These are phyloP conservation scores for Daphoenositta chrysoptera DNA, from an alignment of 2,113 vertebrate species.

Conservation along the genomic window DNA sequence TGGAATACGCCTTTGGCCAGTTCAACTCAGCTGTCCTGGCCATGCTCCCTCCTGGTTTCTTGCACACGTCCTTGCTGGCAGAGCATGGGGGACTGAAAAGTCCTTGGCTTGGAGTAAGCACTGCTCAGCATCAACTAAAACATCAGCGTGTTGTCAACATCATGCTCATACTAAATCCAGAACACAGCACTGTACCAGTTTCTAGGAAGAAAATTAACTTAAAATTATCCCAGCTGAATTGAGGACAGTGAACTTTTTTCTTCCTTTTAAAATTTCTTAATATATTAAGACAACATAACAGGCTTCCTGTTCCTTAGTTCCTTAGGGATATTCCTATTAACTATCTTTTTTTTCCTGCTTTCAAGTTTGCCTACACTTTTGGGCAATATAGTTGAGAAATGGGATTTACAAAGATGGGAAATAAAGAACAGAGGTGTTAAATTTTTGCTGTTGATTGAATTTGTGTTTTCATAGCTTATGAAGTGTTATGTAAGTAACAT, in stretches of 20 bases:
- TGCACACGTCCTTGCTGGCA: rapidly evolving
- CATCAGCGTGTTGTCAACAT: background rate
- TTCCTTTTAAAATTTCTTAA: background rate
- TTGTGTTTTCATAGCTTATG: background rate
- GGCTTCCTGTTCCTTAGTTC: background rate
- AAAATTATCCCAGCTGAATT: background rate
- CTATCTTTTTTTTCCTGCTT: background rate
- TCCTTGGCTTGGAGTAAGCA: background rate
- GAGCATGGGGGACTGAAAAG: background rate
- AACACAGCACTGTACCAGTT: background rate
- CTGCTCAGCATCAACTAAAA: background rate
- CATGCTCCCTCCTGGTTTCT: background rate
- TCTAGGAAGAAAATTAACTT: background rate
- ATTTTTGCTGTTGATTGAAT: background rate
- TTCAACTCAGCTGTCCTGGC: background rate
- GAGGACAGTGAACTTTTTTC: background rate
- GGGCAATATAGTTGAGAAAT: background rate
- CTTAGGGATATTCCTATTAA: background rate
- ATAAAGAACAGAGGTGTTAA: background rate
- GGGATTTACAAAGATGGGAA: background rate
- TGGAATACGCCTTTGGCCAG: background rate
- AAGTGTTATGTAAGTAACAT: background rate
- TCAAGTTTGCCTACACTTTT: background rate
- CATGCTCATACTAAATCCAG: background rate
- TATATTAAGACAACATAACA: background rate